Conservation (phyloP, 1,140 invertebrate species). For the Mizuhopecten yessoensis region DNA sequence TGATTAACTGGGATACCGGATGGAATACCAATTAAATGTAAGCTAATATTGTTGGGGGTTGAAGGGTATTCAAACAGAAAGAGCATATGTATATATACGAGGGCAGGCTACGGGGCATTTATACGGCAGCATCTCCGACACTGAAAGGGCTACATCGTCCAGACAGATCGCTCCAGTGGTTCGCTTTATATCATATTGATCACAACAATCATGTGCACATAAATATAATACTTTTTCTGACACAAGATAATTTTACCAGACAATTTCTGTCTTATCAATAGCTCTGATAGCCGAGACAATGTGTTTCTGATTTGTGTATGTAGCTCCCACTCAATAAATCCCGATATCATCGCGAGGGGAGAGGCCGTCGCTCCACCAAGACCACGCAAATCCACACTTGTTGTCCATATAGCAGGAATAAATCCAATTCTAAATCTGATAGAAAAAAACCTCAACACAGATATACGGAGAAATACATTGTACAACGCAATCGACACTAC, state of each 20-base stretch:
- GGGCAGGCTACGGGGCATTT: neutral
- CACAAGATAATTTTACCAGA: slow-evolving; percentile 34
- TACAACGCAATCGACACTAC: no score
- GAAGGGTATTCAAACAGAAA: slow-evolving; percentile 32
- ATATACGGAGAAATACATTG: no score
- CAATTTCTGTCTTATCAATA: slow-evolving; percentile 36
- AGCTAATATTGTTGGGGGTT: neutral
- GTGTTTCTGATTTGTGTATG: neutral
- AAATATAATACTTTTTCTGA: slow-evolving; percentile 20
- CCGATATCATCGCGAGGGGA: neutral
- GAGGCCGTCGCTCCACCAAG: neutral
- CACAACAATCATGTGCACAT: neutral
- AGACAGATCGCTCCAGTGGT: neutral
- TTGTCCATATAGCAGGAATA: no score
- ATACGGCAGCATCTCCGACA: neutral
- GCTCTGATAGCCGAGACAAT: neutral
- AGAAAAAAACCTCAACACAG: no score
- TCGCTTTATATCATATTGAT: slow-evolving; percentile 28
- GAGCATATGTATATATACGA: neutral
- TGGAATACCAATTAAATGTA: slow-evolving; percentile 22
- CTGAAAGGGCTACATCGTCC: neutral
- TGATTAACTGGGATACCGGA: neutral
- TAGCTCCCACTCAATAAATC: neutral
- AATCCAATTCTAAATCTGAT: no score
- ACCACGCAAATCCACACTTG: no score